Evolutionary conservation across 1,140 invertebrate species (phyloP).

Genomic region (Anastrepha obliqua): DNA sequence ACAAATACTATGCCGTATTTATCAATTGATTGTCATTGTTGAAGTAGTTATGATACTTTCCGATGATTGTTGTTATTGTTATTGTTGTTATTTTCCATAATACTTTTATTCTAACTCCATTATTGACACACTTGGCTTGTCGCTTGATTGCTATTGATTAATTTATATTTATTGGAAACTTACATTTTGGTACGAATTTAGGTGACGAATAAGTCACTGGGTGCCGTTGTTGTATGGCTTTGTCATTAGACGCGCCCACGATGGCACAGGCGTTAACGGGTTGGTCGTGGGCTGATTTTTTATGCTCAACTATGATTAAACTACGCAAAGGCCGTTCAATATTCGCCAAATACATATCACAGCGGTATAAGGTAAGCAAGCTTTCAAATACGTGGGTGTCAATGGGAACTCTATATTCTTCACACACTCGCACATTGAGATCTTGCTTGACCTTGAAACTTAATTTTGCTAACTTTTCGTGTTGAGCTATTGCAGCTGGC

Average conservation of each 20-base stretch:
- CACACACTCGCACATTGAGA: background rate
- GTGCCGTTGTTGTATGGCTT: background rate
- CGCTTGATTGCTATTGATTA: background rate
- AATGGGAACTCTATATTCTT: constrained; percentile 18
- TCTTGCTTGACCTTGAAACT: constrained; percentile 11
- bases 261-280: background rate
- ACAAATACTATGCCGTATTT: background rate
- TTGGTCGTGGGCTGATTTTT: background rate
- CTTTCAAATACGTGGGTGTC: background rate
- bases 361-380: background rate
- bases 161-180: constrained; percentile 20
- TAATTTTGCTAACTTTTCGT: background rate
- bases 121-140: background rate
- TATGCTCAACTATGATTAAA: background rate
- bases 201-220: constrained; percentile 12
- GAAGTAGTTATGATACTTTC: background rate
- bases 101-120: background rate
- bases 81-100: background rate
- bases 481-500: background rate
- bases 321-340: constrained; percentile 12
- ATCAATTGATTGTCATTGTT: background rate
- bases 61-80: constrained; percentile 3
- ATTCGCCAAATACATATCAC: background rate
- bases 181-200: background rate
- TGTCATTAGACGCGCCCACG: constrained; percentile 11